These are phyloP conservation scores for Ophraella communa DNA, from an alignment of 2,888 invertebrate genomes.

Conservation along the genomic window DNA sequence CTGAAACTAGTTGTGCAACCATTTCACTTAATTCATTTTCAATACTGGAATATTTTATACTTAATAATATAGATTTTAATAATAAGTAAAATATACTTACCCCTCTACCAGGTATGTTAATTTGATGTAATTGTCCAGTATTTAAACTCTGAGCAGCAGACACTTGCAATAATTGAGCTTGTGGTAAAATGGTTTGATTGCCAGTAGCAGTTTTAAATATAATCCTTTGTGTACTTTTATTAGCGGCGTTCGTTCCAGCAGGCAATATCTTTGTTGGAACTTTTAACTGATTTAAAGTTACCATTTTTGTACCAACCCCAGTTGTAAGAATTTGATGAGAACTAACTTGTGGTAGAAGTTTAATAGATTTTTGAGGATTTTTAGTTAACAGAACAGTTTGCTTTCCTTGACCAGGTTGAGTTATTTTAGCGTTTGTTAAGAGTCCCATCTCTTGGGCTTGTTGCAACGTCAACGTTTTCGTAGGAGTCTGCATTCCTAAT, in stretches of 20 bases:
- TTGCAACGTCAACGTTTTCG: slow-evolving; percentile 70
- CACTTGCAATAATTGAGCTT: slow-evolving; percentile 56
- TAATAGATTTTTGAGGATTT: slow-evolving; percentile 53
- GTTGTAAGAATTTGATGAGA: slow-evolving; percentile 47
- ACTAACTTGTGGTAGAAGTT: slow-evolving; percentile 52
- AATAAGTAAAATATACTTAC: slow-evolving; percentile 55
- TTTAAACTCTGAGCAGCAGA: slow-evolving; percentile 58
- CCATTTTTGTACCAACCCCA: slow-evolving; percentile 54
- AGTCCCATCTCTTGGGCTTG: slow-evolving; percentile 71
- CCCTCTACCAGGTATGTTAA: slow-evolving; percentile 75
- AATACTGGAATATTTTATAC: not conserved
- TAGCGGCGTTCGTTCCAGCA: slow-evolving; percentile 64
- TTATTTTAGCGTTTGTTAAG: slow-evolving; percentile 61
- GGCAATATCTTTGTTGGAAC: slow-evolving; percentile 76
- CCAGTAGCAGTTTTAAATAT: slow-evolving; percentile 60
- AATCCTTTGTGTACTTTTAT: slow-evolving; percentile 63
- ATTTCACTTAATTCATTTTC: no score
- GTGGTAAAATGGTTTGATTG: slow-evolving; percentile 58
- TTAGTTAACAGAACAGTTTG: slow-evolving; percentile 58
- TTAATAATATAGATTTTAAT: not conserved
- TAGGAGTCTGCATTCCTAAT: slow-evolving; percentile 54
- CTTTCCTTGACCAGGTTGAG: slow-evolving; percentile 56
- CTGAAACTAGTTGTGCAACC: no score
- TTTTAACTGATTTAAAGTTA: slow-evolving; percentile 62
- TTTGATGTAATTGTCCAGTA: slow-evolving; percentile 68